These are phyloP conservation scores for Cenopis cana DNA, from an alignment of 2,888 invertebrate species.

Conservation along the genomic window DNA sequence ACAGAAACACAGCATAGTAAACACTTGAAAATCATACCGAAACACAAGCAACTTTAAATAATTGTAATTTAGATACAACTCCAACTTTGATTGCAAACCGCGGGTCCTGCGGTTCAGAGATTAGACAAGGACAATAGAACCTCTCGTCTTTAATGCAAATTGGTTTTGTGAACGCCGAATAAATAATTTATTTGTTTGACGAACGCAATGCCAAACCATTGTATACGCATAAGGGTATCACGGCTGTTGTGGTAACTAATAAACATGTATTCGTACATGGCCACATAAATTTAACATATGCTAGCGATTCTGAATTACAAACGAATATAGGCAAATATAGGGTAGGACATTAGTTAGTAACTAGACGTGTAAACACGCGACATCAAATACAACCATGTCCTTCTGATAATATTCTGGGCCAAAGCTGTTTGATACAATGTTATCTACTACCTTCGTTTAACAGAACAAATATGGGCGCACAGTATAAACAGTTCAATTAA, in stretches of 20 bases:
- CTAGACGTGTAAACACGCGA: background rate
- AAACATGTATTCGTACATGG: background rate
- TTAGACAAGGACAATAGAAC: slow-evolving; percentile 39
- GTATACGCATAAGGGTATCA: slow-evolving; percentile 9
- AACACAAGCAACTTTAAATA: too few relatives aligned
- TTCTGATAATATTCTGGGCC: background rate
- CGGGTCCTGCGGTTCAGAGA: slow-evolving; percentile 28
- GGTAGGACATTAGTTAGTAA: too few relatives aligned
- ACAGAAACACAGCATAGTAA: background rate
- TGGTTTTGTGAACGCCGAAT: slow-evolving; percentile 37
- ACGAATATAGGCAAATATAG: too few relatives aligned
- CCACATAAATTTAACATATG: too few relatives aligned
- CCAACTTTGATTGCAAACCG: slow-evolving; percentile 37
- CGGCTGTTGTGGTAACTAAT: background rate
- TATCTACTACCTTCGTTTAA: slow-evolving; percentile 23
- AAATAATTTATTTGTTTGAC: slow-evolving; percentile 40
- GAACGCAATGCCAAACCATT: slow-evolving; percentile 9
- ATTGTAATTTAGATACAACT: slow-evolving; percentile 23
- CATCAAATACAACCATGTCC: background rate
- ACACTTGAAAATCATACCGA: too few relatives aligned
- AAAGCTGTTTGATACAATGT: slow-evolving; percentile 8
- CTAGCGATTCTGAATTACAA: too few relatives aligned
- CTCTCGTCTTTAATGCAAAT: slow-evolving; percentile 38
- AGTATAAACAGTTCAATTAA: slow-evolving; percentile 41
- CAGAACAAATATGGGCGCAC: slow-evolving; percentile 27